Percentiles rank a stretch among this genome's conserved stretches.
Evolutionary conservation across 2,797 vertebrate species (phyloP).

Genomic region (Yasuhikotakia modesta): DNA sequence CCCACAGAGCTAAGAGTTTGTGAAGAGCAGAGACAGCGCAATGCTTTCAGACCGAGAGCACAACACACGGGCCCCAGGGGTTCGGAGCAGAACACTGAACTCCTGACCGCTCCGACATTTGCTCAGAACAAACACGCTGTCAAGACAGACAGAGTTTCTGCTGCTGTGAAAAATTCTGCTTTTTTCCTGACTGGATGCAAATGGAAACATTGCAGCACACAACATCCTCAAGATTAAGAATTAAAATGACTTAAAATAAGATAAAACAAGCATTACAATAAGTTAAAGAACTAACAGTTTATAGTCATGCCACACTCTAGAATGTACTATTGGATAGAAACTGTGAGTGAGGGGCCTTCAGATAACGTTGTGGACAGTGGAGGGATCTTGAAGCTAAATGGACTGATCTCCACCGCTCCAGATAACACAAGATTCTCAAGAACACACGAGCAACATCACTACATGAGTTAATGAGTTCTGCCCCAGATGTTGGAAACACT

Average conservation of each 20-base stretch:
- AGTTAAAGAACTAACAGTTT: too few relatives aligned
- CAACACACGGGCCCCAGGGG: conserved; percentile 1
- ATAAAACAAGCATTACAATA: too few relatives aligned
- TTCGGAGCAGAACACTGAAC: conserved; percentile 6
- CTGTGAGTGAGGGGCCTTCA: too few relatives aligned
- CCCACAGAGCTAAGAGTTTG: conserved; percentile 13
- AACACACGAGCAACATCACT: conserved; percentile 18
- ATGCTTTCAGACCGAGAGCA: conserved; percentile 15
- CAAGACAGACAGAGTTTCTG: conserved; percentile 27
- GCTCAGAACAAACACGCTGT: conserved; percentile 28
- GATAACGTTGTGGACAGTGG: too few relatives aligned
- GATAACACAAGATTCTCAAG: conserved; percentile 30
- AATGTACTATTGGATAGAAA: too few relatives aligned
- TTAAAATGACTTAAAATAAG: too few relatives aligned
- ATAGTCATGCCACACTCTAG: too few relatives aligned
- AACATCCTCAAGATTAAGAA: too few relatives aligned
- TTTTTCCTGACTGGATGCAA: background rate
- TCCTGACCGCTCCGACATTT: conserved; percentile 38
- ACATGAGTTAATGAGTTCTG: conserved; percentile 40
- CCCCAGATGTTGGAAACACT: conserved; percentile 37
- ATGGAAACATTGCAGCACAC: background rate
- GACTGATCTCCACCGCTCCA: background rate
- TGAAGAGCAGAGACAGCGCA: conserved; percentile 26
- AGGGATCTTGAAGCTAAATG: too few relatives aligned
- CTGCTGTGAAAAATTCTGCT: background rate